Conservation (phyloP, 2,113 vertebrate species). For the Shinisaurus crocodilurus region DNA sequence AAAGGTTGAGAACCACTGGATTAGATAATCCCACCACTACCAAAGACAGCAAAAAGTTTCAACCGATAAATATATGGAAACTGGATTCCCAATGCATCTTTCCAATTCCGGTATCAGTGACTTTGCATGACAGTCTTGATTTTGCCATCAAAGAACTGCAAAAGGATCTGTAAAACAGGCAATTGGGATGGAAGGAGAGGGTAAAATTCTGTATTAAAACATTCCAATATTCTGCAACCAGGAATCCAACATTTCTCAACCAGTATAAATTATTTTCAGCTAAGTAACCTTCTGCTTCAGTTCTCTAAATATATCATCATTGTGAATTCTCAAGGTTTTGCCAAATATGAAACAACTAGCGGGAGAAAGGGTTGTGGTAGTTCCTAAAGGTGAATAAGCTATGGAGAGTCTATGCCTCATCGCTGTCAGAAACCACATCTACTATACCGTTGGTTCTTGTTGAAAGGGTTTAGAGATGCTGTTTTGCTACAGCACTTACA, state of each 20-base stretch:
- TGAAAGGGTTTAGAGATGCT: not conserved
- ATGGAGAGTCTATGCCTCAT: not conserved
- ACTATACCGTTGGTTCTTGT: no score
- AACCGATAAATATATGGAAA: not conserved
- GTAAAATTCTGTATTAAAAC: not conserved
- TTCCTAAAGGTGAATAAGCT: not conserved
- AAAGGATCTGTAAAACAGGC: not conserved
- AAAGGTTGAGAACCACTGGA: no score
- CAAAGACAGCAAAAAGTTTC: not conserved
- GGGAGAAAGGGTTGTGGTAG: not conserved
- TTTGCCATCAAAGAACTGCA: not conserved
- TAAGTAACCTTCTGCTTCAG: not conserved
- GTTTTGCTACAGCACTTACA: not conserved
- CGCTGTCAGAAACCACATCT: not conserved
- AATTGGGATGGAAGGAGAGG: not conserved
- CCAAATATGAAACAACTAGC: not conserved
- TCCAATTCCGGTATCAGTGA: not conserved
- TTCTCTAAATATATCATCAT: not conserved
- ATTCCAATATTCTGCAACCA: not conserved
- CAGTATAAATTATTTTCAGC: not conserved
- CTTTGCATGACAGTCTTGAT: not conserved
- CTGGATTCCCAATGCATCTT: not conserved
- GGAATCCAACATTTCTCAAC: not conserved
- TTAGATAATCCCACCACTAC: not conserved
- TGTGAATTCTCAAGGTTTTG: not conserved